Base-by-base conservation (phyloP, 2,888 invertebrate species). In the Xanthorhoe designata region DNA sequence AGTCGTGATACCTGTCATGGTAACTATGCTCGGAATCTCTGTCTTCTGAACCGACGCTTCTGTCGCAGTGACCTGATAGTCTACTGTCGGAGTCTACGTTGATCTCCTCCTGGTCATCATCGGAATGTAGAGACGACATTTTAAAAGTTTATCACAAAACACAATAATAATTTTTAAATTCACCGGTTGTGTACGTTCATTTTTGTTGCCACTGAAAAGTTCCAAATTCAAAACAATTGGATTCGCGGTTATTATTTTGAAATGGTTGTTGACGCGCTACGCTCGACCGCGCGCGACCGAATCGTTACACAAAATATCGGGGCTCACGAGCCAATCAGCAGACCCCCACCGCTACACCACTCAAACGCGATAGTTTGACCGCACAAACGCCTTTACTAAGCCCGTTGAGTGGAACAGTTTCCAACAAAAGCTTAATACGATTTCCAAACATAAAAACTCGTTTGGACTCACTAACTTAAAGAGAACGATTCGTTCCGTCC, bases 71-170 rank as follows among this genome's bases (percentile, higher is more conserved):
- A 3, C 91, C 93, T 47, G 95, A 95, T 62, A 95, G 79, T 64
- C 95, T 90, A 78, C 95, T 95, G 83, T 96, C 95, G 47, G 95
- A 95, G 77, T 95, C 91, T 75, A 96, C 95, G 79, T 96, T 96
- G 75, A 96, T 96, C 88, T 96, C 95, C 73, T 94, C 94, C 79
- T 95, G 95, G 73, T 95, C 95, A 74, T 95, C 95, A 81, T 95
- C 95, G 65, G 94, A 94, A 84, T 94, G 94, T 74, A 92, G 84
- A 62, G 94, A 94, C 71, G 94, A 94, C 94, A 94, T 94, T 70
- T 85, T 87, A 56, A 62, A 60, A 68, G 67, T 71, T 68, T 65
- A 57, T 50, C 58, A 61, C 55, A 60, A 19, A 66, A 63, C 70
- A 72, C 72, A 38, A 53, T 35, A n/a, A n/a, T n/a, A n/a, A 24